These are phyloP conservation scores for Genyomyrus donnyi DNA, from an alignment of 2,113 vertebrate species.

Conservation along the genomic window DNA sequence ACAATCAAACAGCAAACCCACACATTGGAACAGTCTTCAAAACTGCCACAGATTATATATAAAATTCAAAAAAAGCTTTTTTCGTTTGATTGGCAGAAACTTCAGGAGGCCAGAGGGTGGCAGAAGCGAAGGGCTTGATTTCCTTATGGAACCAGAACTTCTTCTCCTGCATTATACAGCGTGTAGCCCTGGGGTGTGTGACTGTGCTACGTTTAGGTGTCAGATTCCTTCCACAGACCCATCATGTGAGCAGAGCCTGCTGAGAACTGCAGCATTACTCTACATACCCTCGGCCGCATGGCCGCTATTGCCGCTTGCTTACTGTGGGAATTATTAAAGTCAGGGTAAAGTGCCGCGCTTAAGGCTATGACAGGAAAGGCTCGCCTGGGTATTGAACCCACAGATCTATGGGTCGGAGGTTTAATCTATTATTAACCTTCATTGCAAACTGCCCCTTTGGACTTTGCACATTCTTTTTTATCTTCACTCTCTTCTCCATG, in stretches of 20 bases:
- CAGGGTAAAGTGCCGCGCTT: neutral
- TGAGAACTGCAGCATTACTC: neutral
- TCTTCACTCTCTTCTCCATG: neutral
- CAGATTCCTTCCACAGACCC: neutral
- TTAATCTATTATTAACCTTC: constrained; percentile 12
- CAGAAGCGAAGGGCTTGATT: neutral
- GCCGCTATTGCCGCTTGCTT: neutral
- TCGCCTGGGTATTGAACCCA: neutral
- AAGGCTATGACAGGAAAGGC: neutral
- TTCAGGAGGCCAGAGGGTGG: neutral
- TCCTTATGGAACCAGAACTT: neutral
- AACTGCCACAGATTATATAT: neutral
- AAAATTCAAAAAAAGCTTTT: neutral
- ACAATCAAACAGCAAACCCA: neutral
- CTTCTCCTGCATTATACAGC: neutral
- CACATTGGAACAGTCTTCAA: neutral
- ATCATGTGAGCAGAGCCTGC: neutral
- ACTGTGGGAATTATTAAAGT: constrained; percentile 7
- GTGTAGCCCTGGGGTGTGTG: neutral
- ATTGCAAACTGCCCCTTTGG: neutral
- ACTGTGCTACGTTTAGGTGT: neutral
- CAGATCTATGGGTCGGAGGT: neutral
- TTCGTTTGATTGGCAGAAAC: neutral
- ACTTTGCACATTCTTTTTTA: neutral
- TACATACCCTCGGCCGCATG: neutral